Evolutionary conservation across 2,113 vertebrate species (phyloP), one percentile per base, ranked within the genome.

Genomic region (Antidorcas marsupialis): DNA sequence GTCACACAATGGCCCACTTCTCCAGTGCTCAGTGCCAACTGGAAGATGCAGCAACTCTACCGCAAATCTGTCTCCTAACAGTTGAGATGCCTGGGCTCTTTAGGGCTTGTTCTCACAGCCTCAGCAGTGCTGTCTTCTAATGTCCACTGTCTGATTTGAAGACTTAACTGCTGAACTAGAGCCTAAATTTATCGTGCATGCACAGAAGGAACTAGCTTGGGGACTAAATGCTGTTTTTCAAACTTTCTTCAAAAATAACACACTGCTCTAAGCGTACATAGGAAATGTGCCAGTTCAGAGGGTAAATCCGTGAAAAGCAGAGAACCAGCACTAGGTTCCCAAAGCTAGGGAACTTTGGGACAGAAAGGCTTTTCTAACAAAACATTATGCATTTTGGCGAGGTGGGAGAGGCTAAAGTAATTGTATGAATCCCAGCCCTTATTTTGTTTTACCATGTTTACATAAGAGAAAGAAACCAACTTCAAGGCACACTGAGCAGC

Each of bases 391-490:
- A 19, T 53, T 53, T 83, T 8, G 0, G 23, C 5, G 59, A 30
- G 7, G 39, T 2, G 10, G 2, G 1, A 33, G n/a, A 28, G n/a
- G 28, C 50, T 85, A 5, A 4, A 81, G 59, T 67, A 53, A 59
- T 59, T 59, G 23, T 23, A 76, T 81, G 89, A 95, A 90, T 50
- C 43, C 27, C 36, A 43, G 76, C 6, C 50, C 17, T 91, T 39
- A 45, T 67, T 91, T 91, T 87, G 79, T 89, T 94, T 94, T 93
- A 71, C 5, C n/a, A 82, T 87, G 67, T 91, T 97, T 87, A 87
- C 47, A 43, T 6, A 86, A 88, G 83, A 60, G 87, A 89, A 83
- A 87, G 21, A 76, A 97, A 79, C 5, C 47, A 81, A 83, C 30
- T 83, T 95, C 52, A 50, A 88, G 27, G 45, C 47, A 76, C 11